These are phyloP conservation scores for Hyles vespertilio DNA, from an alignment of 1,140 invertebrate genomes.

Conservation along the genomic window DNA sequence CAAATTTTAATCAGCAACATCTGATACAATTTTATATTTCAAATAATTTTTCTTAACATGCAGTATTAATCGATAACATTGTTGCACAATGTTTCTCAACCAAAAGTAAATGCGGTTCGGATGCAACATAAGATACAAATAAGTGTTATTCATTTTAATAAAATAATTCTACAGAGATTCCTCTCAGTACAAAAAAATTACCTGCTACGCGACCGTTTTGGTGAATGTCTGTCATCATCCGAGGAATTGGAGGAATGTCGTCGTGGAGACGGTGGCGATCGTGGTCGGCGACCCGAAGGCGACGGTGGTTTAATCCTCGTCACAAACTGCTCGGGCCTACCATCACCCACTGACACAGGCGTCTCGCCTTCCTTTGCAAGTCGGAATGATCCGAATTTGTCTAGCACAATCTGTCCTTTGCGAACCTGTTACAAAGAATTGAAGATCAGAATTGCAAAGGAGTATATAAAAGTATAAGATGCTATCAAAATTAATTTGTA, in stretches of 20 bases:
- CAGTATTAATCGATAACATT: no score
- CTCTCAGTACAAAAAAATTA: slow-evolving; percentile 10
- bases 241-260: slow-evolving; percentile 63
- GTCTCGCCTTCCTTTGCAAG: slow-evolving; percentile 75
- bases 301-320: slow-evolving; percentile 63
- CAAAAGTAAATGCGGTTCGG: no score
- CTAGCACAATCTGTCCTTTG: slow-evolving; percentile 76
- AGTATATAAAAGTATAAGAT: no score
- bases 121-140: no score
- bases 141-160: no score
- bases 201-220: slow-evolving; percentile 74
- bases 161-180: no score
- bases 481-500: no score
- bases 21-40: no score
- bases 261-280: slow-evolving; percentile 70
- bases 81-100: no score
- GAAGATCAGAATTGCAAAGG: no score
- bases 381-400: slow-evolving; percentile 82
- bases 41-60: no score
- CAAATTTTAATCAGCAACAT: no score
- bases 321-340: slow-evolving; percentile 72
- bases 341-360: slow-evolving; percentile 58
- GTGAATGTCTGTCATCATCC: slow-evolving; percentile 59
- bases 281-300: slow-evolving; percentile 50
- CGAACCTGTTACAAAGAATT: slow-evolving; percentile 36